Percentiles rank a stretch among this genome's conserved stretches.
Conservation (phyloP, 1,140 invertebrate species). For the Drosophila rufa region DNA sequence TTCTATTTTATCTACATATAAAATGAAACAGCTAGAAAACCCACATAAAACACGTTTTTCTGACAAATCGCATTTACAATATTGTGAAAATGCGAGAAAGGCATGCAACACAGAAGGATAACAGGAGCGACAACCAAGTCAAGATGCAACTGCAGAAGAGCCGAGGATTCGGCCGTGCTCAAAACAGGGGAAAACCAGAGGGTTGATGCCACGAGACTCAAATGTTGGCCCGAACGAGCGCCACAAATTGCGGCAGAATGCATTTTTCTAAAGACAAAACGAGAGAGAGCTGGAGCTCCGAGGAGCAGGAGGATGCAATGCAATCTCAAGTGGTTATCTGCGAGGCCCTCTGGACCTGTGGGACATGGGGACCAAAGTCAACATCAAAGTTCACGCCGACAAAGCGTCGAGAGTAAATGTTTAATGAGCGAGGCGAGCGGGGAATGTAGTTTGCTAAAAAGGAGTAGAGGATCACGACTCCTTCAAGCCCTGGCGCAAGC, state of each 20-base stretch:
- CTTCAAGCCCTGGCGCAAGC: conserved; percentile 69
- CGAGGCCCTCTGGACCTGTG: conserved; percentile 46
- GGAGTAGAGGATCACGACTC: conserved; percentile 61
- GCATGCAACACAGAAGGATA: conserved; percentile 37
- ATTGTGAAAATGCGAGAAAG: conserved; percentile 51
- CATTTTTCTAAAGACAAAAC: conserved; percentile 76
- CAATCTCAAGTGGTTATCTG: conserved; percentile 83
- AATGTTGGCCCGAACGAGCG: conserved; percentile 52
- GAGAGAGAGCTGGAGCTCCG: conserved; percentile 6
- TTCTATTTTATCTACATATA: not conserved
- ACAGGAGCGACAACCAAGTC: conserved; percentile 17
- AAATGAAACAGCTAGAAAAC: not conserved
- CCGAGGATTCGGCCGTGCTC: conserved; percentile 21
- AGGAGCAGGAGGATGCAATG: conserved; percentile 39
- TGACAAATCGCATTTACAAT: conserved; percentile 55
- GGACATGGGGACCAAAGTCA: conserved; percentile 61
- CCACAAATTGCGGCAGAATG: conserved; percentile 80
- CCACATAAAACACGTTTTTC: conserved; percentile 13
- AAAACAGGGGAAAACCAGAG: conserved; percentile 4
- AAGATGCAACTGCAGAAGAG: conserved; percentile 48
- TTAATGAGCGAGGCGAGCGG: conserved; percentile 67
- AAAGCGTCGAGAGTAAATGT: conserved; percentile 81
- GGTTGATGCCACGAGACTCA: conserved; percentile 30
- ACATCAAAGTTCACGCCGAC: conserved; percentile 84
- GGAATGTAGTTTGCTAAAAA: conserved; percentile 63